Evolutionary conservation across 2,888 invertebrate species (phyloP).

Genomic region (Anoncus sp.): DNA sequence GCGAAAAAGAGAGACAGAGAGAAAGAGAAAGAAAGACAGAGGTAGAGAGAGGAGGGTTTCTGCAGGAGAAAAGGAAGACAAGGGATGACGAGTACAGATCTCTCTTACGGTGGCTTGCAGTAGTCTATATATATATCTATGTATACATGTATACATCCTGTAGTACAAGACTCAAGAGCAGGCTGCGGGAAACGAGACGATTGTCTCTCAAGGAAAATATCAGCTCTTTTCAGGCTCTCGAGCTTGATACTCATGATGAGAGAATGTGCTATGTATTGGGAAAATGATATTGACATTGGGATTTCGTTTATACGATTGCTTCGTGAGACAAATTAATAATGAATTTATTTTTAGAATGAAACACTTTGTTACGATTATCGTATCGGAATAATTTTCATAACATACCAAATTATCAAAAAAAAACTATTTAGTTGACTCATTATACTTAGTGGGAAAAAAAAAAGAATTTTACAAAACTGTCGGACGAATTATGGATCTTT

Average conservation of each 20-base stretch:
- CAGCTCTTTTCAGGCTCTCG: constrained; percentile 77
- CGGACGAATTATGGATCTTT: constrained; percentile 51
- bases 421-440: background rate
- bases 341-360: too few species aligned
- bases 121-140: constrained; percentile 15
- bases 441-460: background rate
- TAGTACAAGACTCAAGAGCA: constrained; percentile 32
- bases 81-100: constrained; percentile 31
- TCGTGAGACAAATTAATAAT: background rate
- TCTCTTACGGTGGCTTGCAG: constrained; percentile 31
- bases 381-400: background rate
- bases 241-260: constrained; percentile 62
- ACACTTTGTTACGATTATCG: background rate
- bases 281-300: constrained; percentile 11
- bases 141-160: constrained; percentile 18
- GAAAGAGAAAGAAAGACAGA: constrained; percentile 1
- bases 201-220: constrained; percentile 78
- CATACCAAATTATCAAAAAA: constrained; percentile 1
- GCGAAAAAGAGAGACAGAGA: constrained; percentile 44
- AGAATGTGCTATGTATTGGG: constrained; percentile 18
- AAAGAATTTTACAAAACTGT: background rate
- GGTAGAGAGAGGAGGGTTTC: background rate
- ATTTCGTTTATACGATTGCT: constrained; percentile 7
- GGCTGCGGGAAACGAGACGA: constrained; percentile 57
- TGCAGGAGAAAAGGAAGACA: constrained; percentile 21